A percentile compares a stretch with the other conserved stretches of the same genome.
phyloP scores from a whole-genome alignment of 2,797 vertebrate species.

The Toxotes lorentzi region DNA sequence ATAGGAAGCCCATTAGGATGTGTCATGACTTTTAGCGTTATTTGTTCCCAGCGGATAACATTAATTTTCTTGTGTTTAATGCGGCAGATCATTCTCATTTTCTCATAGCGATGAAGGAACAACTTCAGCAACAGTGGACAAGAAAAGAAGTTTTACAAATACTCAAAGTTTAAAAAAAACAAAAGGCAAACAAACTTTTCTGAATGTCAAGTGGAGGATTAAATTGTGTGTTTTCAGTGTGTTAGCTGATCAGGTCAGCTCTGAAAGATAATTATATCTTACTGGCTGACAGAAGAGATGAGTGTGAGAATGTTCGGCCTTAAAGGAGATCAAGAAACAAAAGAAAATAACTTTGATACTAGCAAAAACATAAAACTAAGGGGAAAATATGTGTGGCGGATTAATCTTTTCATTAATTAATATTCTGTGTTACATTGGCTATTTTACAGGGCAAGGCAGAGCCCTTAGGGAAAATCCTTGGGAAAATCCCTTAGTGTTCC shows the following conservation, averaged over 20 bases:
- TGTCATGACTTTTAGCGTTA: constrained; percentile 37
- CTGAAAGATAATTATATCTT: background rate
- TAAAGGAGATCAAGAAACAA: background rate
- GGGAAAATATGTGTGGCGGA: constrained; percentile 24
- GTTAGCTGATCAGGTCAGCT: constrained; percentile 1
- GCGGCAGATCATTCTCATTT: constrained; percentile 49
- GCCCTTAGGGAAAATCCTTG: constrained; percentile 57
- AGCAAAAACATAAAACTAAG: background rate
- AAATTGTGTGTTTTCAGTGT: constrained; percentile 10
- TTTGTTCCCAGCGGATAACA: constrained; percentile 39
- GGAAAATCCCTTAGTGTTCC: constrained; percentile 68
- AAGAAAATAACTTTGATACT: background rate
- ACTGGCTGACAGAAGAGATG: background rate
- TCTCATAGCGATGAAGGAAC: constrained; percentile 13
- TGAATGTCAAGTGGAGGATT: constrained; percentile 11
- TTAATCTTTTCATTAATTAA: constrained; percentile 59
- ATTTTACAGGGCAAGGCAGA: constrained; percentile 51
- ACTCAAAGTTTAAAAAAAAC: background rate
- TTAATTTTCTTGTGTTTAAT: constrained; percentile 56
- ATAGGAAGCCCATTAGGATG: constrained; percentile 52
- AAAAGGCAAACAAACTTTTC: background rate
- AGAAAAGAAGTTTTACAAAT: constrained; percentile 9
- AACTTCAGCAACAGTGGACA: background rate
- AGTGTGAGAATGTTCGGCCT: background rate
- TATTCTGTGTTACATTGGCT: constrained; percentile 37